Base-by-base conservation (phyloP, 2,797 vertebrate genomes). In the Mionectes olivaceus region DNA sequence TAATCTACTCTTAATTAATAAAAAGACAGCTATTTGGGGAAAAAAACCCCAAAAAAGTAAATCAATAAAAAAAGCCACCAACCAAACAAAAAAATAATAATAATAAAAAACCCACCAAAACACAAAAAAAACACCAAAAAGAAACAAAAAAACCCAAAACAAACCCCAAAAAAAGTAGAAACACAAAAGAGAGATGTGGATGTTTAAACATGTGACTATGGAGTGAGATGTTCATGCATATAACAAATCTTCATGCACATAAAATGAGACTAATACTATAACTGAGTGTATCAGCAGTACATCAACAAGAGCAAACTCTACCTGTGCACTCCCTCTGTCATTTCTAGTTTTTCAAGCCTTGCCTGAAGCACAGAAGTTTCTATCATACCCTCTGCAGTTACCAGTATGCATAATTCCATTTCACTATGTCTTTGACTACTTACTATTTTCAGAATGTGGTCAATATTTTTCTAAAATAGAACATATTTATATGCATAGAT, bases 141-240 rank as follows among this genome's bases (percentile, higher is more conserved):
- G 9, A 18, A 41, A 41, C 41, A 41, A 41, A 41, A 41, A 39
- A 39, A 13, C 12, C 39, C 39, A 39, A 39, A 39, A 39, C 39
- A 13, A 39, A 5, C 39, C 39, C 13, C 39, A 13, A 7, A 10
- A 17, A 37, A 37, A 1, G 6, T 13, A 13, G 56, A 73, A 80
- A 37, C 6, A 37, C 5, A 3, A 5, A 6, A 61, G 27, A 37
- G 11, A 76, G 22, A n/a, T 0, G 2, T 5, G 28, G 32, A 28
- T 13, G 3, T 83, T 52, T 67, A 37, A 78, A 81, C 33, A 49
- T 5, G 50, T 10, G 28, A 14, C 23, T 74, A 9, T 12, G 5
- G 23, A 74, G 35, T 18, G 43, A 79, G 17, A 6, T 63, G 39
- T 74, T 80, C 21, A 50, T 37, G 32, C 21, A 68, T 13, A 28